These are phyloP conservation scores for Hypercompe scribonia DNA, from an alignment of 2,888 invertebrate genomes.

Conservation along the genomic window DNA sequence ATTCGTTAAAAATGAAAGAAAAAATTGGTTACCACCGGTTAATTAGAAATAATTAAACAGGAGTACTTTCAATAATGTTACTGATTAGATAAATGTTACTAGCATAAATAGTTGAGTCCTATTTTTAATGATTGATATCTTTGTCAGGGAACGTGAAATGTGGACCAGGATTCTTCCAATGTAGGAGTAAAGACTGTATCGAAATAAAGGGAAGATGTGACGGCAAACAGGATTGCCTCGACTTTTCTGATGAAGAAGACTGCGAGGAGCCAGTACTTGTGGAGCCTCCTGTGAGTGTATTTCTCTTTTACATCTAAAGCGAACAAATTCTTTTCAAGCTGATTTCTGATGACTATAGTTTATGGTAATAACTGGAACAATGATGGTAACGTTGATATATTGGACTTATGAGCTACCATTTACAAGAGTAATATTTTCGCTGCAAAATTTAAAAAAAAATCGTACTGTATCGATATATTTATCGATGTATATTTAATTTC, in stretches of 20 bases:
- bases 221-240: conserved; percentile 90
- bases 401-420: not conserved
- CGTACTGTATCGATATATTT: not conserved
- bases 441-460: too few relatives aligned
- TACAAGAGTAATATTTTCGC: not conserved
- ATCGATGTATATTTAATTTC: not conserved
- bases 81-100: not conserved
- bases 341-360: not conserved
- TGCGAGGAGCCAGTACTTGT: conserved; percentile 61
- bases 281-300: conserved; percentile 48
- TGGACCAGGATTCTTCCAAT: conserved; percentile 85
- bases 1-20: too few relatives aligned
- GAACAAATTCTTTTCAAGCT: not conserved
- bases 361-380: not conserved
- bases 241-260: conserved; percentile 90
- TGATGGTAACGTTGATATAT: not conserved
- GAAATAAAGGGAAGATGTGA: conserved; percentile 90
- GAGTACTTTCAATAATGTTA: not conserved
- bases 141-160: conserved; percentile 68
- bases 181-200: conserved; percentile 90
- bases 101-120: not conserved
- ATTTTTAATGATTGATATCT: not conserved
- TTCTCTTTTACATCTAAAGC: not conserved
- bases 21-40: too few relatives aligned
- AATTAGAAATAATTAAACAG: not conserved